These are phyloP conservation scores for Cyprinus carpio DNA, from an alignment of 2,113 vertebrate species.

Conservation along the genomic window DNA sequence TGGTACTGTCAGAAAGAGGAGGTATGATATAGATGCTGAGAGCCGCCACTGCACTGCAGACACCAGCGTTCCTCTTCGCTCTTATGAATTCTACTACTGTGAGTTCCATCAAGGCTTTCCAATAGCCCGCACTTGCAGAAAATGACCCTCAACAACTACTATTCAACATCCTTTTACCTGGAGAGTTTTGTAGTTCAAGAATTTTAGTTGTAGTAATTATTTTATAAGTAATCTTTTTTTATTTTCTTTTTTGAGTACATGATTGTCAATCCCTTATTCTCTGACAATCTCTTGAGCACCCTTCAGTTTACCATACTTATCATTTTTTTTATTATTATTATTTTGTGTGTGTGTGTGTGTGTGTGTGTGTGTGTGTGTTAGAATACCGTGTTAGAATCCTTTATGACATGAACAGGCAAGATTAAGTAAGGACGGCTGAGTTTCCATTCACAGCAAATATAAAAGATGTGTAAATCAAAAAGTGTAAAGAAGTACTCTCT, in stretches of 20 bases:
- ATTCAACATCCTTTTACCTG: background rate
- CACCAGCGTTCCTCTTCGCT: background rate
- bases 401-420: background rate
- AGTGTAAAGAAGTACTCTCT: background rate
- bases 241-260: background rate
- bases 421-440: background rate
- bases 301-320: background rate
- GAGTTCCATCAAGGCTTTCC: background rate
- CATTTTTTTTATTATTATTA: background rate
- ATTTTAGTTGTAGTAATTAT: background rate
- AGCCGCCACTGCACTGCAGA: constrained; percentile 6
- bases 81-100: background rate
- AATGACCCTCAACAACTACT: background rate
- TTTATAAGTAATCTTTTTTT: background rate
- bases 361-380: too few species aligned
- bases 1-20: constrained; percentile 17
- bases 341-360: too few species aligned
- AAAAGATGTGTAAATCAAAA: background rate
- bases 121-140: background rate
- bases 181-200: background rate
- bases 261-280: background rate
- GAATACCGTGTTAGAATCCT: background rate
- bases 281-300: background rate
- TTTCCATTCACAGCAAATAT: background rate
- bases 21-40: constrained; percentile 36